These are phyloP conservation scores for Mohoua ochrocephala DNA, from an alignment of 2,113 vertebrate species.

Conservation along the genomic window DNA sequence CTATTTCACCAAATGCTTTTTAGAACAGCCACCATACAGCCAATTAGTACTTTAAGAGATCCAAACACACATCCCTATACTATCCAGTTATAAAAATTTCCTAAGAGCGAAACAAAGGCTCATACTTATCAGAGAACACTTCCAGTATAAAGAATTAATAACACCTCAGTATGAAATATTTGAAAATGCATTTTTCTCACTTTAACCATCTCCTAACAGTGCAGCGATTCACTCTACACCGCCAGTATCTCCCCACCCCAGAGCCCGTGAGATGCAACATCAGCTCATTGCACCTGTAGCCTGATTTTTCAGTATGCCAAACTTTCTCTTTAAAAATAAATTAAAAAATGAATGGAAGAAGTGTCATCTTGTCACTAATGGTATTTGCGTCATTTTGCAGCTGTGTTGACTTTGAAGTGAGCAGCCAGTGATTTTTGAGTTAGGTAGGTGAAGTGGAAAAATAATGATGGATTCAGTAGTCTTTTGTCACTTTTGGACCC, in stretches of 20 bases:
- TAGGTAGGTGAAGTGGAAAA: slow-evolving; percentile 67
- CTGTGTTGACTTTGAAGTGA: slow-evolving; percentile 49
- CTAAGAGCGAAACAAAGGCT: background rate
- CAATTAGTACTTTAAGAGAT: background rate
- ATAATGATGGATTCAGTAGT: slow-evolving; percentile 51
- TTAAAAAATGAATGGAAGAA: background rate
- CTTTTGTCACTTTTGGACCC: slow-evolving; percentile 27
- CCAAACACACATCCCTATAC: background rate
- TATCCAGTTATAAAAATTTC: background rate
- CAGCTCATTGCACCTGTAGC: slow-evolving; percentile 54
- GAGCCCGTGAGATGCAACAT: background rate
- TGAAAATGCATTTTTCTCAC: background rate
- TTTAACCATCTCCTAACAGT: background rate
- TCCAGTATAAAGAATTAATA: background rate
- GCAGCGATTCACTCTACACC: background rate
- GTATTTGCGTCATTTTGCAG: slow-evolving; percentile 46
- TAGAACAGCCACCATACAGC: background rate
- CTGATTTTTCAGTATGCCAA: background rate
- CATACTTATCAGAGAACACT: background rate
- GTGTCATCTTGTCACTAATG: background rate
- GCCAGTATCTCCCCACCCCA: background rate
- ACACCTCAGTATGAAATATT: background rate
- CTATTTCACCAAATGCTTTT: background rate
- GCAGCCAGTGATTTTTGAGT: slow-evolving; percentile 37
- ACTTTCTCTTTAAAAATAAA: background rate